Evolutionary conservation across 92 coral and sea anemone genomes (phyloP).

Genomic region (Isaurus tuberculatus): DNA sequence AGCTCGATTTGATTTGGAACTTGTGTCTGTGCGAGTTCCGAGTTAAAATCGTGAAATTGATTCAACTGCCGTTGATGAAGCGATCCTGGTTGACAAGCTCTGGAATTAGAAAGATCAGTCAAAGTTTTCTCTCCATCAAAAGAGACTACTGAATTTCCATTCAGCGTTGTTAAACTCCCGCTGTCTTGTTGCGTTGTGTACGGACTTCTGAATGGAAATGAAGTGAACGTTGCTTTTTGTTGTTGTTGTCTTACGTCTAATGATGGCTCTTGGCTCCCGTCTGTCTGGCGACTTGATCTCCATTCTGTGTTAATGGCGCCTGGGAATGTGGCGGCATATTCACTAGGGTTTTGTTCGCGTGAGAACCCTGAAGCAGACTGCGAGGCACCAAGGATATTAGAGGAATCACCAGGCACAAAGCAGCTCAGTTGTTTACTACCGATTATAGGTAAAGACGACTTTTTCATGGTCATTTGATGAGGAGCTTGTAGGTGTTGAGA

Average conservation of each 20-base stretch:
- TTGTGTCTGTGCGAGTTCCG: conserved; percentile 25
- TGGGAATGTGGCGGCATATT: conserved; percentile 22
- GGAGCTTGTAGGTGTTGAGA: conserved; percentile 15
- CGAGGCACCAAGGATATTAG: conserved; percentile 79
- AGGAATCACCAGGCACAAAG: conserved; percentile 25
- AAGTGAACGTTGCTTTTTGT: conserved; percentile 41
- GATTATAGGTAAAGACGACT: conserved; percentile 1
- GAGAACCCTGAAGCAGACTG: conserved; percentile 81
- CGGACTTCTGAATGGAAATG: conserved; percentile 45
- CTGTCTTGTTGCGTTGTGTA: conserved; percentile 37
- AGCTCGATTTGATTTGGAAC: conserved; percentile 17
- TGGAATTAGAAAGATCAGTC: conserved; percentile 22
- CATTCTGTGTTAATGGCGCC: conserved; percentile 37
- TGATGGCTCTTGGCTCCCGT: conserved; percentile 46
- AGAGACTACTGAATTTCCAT: conserved; percentile 29
- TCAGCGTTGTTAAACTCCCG: conserved; percentile 36
- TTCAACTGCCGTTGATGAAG: conserved; percentile 7
- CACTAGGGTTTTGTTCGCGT: conserved; percentile 63
- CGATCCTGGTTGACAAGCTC: conserved; percentile 14
- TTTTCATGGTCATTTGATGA: conserved; percentile 22
- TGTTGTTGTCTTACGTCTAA: conserved; percentile 45
- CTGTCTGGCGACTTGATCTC: conserved; percentile 47
- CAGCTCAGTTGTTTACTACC: conserved; percentile 42
- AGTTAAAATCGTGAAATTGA: conserved; percentile 28
- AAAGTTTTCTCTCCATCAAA: conserved; percentile 19